Base-by-base conservation (phyloP, 1,140 invertebrate genomes). In the Drosophila athabasca region DNA sequence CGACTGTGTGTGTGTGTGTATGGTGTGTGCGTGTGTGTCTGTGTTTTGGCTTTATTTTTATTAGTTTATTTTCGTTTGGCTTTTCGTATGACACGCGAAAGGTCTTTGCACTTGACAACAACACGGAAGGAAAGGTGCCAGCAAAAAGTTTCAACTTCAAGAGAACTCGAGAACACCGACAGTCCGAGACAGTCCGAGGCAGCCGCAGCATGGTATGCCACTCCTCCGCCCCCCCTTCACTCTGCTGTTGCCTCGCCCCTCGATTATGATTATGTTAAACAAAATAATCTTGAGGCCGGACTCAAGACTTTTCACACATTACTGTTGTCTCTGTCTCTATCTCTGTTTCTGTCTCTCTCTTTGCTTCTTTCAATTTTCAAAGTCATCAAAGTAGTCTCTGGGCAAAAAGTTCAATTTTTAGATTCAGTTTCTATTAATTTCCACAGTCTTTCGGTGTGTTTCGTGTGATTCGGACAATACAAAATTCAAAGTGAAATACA, bases 31-130 rank as follows among this genome's bases (percentile, higher is more conserved):
- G 24, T 62, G 46, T 62, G 68, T 13, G 11, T 8, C 3, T 24
- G 24, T 24, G 24, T 19, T 75, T 85, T 73, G 57, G 60, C 46
- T 69, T 72, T 74, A 58, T 79, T 72, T 73, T 72, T 45, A 64
- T 73, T 61, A 53, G 45, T 43, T 55, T 57, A 72, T 62, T 61
- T 76, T 71, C 41, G 46, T 70, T 74, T 52, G 54, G 50, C 46
- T 51, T 79, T 69, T 24, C 46, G 52, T 78, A 65, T 73, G 78
- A 68, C 82, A 85, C 82, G 82, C 82, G 65, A 85, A 71, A 85
- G 82, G 82, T 85, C 82, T 87, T 85, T 85, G 82, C 82, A 85
- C 82, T 68, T 85, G 78, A 78, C 65, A 61, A 76, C 62, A 49
- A 51, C 58, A 46, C 44, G 29, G 53, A 74, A 78, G 67, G 61